Conservation (phyloP, 1,140 invertebrate species). For the Hylaeus volcanicus region DNA sequence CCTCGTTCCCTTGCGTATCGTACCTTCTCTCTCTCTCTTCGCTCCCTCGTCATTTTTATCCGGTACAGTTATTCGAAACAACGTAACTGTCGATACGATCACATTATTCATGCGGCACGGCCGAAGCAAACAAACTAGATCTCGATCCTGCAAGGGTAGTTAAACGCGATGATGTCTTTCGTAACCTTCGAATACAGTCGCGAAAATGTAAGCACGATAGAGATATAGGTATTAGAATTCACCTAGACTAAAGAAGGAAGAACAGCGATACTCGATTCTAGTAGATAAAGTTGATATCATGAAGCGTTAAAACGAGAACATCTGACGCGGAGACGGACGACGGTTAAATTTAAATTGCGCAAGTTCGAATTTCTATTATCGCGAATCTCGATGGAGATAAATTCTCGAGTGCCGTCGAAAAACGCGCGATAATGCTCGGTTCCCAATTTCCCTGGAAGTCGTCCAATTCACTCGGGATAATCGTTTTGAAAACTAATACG, state of each 20-base stretch:
- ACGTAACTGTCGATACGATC: conserved; percentile 25
- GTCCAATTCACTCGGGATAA: not conserved
- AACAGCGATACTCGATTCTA: too few species aligned
- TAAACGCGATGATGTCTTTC: not conserved
- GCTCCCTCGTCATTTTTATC: conserved; percentile 22
- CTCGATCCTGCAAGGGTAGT: not conserved
- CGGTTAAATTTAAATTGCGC: not conserved
- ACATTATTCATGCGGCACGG: not conserved
- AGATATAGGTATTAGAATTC: too few species aligned
- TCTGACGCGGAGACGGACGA: too few species aligned
- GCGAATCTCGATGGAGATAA: not conserved
- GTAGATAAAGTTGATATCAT: not conserved
- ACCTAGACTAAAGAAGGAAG: too few species aligned
- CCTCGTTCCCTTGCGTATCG: not conserved
- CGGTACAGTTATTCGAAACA: conserved; percentile 43
- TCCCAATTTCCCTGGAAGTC: not conserved
- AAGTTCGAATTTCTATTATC: not conserved
- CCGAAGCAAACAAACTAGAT: not conserved
- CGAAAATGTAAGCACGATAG: too few species aligned
- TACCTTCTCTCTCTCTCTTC: not conserved
- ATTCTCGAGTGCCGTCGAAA: not conserved
- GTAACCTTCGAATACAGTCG: not conserved
- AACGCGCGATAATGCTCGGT: not conserved
- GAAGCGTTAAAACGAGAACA: not conserved
- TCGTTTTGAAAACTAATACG: conserved; percentile 8